Evolutionary conservation across 2,888 invertebrate genomes (phyloP).

Genomic region (Gymnosoma rotundatum): DNA sequence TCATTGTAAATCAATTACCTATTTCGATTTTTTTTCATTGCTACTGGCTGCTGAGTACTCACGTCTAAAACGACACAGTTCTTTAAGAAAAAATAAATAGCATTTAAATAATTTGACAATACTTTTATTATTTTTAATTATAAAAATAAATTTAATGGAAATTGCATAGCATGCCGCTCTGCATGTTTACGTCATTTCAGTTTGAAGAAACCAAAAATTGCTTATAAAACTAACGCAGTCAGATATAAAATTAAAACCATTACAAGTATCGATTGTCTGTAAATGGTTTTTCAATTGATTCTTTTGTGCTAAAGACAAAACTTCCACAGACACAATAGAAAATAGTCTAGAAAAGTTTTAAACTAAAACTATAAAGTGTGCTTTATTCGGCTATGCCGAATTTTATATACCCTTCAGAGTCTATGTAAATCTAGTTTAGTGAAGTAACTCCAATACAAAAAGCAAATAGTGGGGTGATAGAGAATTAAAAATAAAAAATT

Average conservation of each 20-base stretch:
- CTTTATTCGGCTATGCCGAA: too few species aligned
- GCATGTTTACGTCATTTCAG: slow-evolving; percentile 19
- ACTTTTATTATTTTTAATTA: too few species aligned
- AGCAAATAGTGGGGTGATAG: too few species aligned
- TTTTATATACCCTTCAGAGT: too few species aligned
- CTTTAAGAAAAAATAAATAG: not conserved
- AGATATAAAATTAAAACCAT: slow-evolving; percentile 31
- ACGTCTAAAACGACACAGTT: slow-evolving; percentile 44
- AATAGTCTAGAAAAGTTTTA: slow-evolving; percentile 26
- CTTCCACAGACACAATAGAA: slow-evolving; percentile 3
- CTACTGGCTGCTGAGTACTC: slow-evolving; percentile 26
- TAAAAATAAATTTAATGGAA: not conserved
- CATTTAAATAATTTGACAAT: not conserved
- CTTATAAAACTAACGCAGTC: slow-evolving; percentile 11
- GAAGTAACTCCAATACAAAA: too few species aligned
- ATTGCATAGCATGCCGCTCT: not conserved
- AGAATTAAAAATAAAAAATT: too few species aligned
- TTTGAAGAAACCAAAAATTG: slow-evolving; percentile 17
- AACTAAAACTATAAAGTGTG: too few species aligned
- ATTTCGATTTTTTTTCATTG: not conserved
- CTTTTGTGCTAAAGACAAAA: slow-evolving; percentile 44
- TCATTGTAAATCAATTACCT: slow-evolving; percentile 62
- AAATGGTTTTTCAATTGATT: slow-evolving; percentile 55
- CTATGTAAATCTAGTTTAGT: too few species aligned
- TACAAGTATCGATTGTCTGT: slow-evolving; percentile 61